Evolutionary conservation across 2,888 invertebrate species (phyloP).

Genomic region (Xanthorhoe spadicearia): DNA sequence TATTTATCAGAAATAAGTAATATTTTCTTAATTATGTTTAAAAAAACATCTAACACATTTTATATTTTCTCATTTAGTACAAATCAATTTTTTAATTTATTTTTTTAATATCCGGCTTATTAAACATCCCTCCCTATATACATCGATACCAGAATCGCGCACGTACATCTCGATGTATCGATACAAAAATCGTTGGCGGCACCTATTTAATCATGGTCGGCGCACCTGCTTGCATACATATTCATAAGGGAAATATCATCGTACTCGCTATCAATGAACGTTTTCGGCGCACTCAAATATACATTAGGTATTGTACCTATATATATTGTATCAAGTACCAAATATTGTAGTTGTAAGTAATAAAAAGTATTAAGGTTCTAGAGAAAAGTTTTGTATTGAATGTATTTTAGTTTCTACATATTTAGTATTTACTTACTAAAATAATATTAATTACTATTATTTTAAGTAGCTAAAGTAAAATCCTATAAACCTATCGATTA

Average conservation of each 20-base stretch:
- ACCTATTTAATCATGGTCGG: slow-evolving; percentile 77
- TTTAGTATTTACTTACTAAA: background rate
- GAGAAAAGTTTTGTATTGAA: too few species aligned
- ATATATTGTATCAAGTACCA: background rate
- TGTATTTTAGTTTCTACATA: too few species aligned
- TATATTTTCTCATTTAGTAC: too few species aligned
- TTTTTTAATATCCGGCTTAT: background rate
- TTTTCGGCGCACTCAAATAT: slow-evolving; percentile 59
- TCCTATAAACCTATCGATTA: too few species aligned
- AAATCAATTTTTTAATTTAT: background rate
- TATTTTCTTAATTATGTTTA: too few species aligned
- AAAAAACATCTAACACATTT: too few species aligned
- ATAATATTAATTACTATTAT: background rate
- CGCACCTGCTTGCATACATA: slow-evolving; percentile 82
- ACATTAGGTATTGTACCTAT: too few species aligned
- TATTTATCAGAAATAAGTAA: too few species aligned
- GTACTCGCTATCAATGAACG: slow-evolving; percentile 73
- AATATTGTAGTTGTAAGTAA: background rate
- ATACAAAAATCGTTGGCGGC: slow-evolving; percentile 77
- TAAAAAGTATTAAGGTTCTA: too few species aligned
- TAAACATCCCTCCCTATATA: slow-evolving; percentile 35
- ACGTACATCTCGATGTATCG: slow-evolving; percentile 58
- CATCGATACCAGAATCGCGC: slow-evolving; percentile 52
- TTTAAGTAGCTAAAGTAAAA: too few species aligned
- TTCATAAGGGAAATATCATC: slow-evolving; percentile 75